phyloP scores from a whole-genome alignment of 2,888 invertebrate genomes.

The Acronicta aceris region DNA sequence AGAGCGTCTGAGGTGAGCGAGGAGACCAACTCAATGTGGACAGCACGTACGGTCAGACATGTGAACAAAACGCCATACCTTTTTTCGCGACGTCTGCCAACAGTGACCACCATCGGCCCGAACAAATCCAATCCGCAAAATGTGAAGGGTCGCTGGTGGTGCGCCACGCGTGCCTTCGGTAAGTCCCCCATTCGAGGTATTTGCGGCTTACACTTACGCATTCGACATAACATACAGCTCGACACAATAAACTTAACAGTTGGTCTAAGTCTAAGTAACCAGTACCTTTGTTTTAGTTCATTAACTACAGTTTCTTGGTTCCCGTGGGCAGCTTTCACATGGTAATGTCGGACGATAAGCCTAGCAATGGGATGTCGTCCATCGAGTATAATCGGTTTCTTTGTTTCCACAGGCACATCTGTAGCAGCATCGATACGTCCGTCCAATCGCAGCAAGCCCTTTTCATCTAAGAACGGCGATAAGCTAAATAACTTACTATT shows the following conservation, averaged over 20 bases:
- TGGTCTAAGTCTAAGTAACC: constrained; percentile 2
- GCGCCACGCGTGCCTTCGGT: constrained; percentile 39
- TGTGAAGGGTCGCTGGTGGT: constrained; percentile 37
- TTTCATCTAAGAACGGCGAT: constrained; percentile 1
- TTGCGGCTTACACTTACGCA: background rate
- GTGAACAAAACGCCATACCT: constrained; percentile 45
- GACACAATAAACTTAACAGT: constrained; percentile 4
- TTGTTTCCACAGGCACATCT: background rate
- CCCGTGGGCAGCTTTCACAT: background rate
- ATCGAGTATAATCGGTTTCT: constrained; percentile 5
- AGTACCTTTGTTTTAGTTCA: constrained; percentile 5
- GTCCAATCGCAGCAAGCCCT: background rate
- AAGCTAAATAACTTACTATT: constrained; percentile 1
- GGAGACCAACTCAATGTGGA: constrained; percentile 36
- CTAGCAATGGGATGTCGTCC: background rate
- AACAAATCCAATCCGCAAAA: constrained; percentile 37
- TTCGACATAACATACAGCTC: constrained; percentile 5
- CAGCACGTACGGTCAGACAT: constrained; percentile 41
- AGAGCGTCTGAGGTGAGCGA: constrained; percentile 24
- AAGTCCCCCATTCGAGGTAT: constrained; percentile 41
- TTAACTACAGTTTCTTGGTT: constrained; percentile 12
- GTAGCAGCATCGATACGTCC: background rate
- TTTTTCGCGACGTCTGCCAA: constrained; percentile 31
- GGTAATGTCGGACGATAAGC: constrained; percentile 3
- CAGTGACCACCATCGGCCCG: constrained; percentile 33